A percentile compares a stretch with the other conserved stretches of the same genome.
phyloP scores from a whole-genome alignment of 2,797 vertebrate genomes.

The Gallinago stenura region DNA sequence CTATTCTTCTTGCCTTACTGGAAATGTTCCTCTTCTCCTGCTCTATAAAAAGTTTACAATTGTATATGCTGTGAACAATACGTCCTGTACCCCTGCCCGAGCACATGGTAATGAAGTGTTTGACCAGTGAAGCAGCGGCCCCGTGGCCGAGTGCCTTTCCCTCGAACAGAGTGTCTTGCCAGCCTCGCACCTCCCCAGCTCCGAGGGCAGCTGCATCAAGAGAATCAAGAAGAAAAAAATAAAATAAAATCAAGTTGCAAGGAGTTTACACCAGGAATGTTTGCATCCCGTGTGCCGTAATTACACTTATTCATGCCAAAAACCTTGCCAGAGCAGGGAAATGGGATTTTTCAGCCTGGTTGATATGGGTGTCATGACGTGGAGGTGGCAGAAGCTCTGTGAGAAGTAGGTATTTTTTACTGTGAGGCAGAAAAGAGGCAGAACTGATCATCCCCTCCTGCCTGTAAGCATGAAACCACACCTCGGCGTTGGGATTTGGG shows the following conservation, averaged over 20 bases:
- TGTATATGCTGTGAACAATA: background rate
- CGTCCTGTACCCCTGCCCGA: background rate
- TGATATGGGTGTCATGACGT: background rate
- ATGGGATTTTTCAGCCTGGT: background rate
- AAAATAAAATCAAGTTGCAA: background rate
- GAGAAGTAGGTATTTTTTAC: background rate
- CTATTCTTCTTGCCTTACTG: slow-evolving; percentile 29
- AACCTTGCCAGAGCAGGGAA: background rate
- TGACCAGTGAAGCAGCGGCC: background rate
- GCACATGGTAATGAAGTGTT: background rate
- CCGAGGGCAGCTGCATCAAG: background rate
- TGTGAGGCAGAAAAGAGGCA: background rate
- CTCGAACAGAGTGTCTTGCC: background rate
- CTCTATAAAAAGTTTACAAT: slow-evolving; percentile 15
- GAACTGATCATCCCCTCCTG: background rate
- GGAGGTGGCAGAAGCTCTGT: background rate
- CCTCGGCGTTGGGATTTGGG: background rate
- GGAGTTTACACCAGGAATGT: fast-evolving
- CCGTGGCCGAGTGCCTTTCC: background rate
- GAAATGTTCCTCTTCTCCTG: slow-evolving; percentile 26
- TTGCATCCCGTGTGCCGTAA: fast-evolving
- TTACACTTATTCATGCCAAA: fast-evolving
- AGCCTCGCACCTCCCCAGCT: background rate
- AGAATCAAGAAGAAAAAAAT: background rate
- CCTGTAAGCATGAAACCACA: background rate